A percentile compares a stretch with the other conserved stretches of the same genome.
These are phyloP conservation scores for Thunnus thynnus DNA, from an alignment of 2,113 vertebrate genomes.

Conservation along the genomic window DNA sequence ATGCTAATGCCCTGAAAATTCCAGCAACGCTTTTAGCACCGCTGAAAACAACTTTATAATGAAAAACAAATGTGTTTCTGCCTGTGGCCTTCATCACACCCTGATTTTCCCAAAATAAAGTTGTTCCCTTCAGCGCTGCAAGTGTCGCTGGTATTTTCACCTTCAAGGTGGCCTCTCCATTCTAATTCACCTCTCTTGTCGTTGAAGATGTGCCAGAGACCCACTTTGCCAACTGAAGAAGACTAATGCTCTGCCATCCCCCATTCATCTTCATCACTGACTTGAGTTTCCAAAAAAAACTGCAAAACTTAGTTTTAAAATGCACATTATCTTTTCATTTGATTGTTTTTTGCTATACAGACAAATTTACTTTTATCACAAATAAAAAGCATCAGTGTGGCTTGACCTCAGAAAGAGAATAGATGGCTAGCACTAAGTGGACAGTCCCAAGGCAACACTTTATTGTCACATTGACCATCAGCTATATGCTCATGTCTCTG, in stretches of 20 bases:
- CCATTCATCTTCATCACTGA: constrained; percentile 40
- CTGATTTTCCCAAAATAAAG: constrained; percentile 5
- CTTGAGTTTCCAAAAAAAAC: constrained; percentile 4
- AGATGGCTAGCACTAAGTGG: constrained; percentile 31
- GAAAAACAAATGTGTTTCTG: not conserved
- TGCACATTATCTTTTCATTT: not conserved
- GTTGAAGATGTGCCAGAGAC: constrained; percentile 14
- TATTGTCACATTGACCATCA: constrained; percentile 24
- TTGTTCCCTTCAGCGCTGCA: not conserved
- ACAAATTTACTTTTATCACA: constrained; percentile 14
- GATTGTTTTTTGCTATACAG: not conserved
- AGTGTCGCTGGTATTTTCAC: constrained; percentile 4
- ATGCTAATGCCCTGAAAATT: constrained; percentile 25
- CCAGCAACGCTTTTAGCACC: constrained; percentile 7
- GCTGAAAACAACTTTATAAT: not conserved
- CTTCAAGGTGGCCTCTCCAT: constrained; percentile 33
- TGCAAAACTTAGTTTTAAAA: not conserved
- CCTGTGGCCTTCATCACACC: not conserved
- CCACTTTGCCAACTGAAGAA: constrained; percentile 31
- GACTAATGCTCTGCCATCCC: constrained; percentile 32
- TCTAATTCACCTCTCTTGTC: constrained; percentile 6
- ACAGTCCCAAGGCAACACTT: constrained; percentile 28
- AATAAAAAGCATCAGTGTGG: not conserved
- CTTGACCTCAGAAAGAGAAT: not conserved
- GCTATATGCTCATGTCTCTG: constrained; percentile 8